phyloP scores from a whole-genome alignment of 2,888 invertebrate genomes.

The Prionchulus punctatus region DNA sequence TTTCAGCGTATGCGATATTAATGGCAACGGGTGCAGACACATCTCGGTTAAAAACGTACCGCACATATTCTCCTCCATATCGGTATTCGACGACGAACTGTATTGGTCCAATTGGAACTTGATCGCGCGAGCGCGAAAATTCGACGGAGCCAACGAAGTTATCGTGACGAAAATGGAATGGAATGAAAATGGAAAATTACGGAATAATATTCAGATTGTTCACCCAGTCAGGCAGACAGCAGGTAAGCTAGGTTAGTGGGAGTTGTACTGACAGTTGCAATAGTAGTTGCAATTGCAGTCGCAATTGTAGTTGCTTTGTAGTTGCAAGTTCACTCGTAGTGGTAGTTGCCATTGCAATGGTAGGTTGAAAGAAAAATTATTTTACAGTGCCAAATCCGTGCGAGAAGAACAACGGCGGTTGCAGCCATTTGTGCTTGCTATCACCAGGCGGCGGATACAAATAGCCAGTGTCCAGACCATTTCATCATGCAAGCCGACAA shows the following conservation, averaged over 20 bases:
- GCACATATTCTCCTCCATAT: slow-evolving; percentile 84
- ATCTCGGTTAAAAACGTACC: slow-evolving; percentile 61
- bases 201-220: slow-evolving; percentile 26
- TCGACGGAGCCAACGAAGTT: slow-evolving; percentile 44
- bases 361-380: too few relatives aligned
- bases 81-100: slow-evolving; percentile 70
- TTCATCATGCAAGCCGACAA: slow-evolving; percentile 48
- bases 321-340: too few relatives aligned
- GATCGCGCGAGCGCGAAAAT: slow-evolving; percentile 76
- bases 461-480: slow-evolving; percentile 85
- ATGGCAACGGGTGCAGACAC: slow-evolving; percentile 13
- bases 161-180: slow-evolving; percentile 23
- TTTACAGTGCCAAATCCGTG: slow-evolving; percentile 63
- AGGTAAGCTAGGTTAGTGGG: too few relatives aligned
- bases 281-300: too few relatives aligned
- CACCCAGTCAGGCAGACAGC: slow-evolving; percentile 56
- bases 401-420: slow-evolving; percentile 75
- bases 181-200: slow-evolving; percentile 30
- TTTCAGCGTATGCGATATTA: slow-evolving; percentile 24
- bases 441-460: slow-evolving; percentile 48
- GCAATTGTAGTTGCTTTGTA: too few relatives aligned
- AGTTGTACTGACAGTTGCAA: too few relatives aligned
- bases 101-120: slow-evolving; percentile 99
- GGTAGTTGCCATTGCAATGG: too few relatives aligned
- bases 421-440: slow-evolving; percentile 82